These are phyloP conservation scores for Drosophila varians DNA, from an alignment of 1,140 invertebrate species.

Conservation along the genomic window DNA sequence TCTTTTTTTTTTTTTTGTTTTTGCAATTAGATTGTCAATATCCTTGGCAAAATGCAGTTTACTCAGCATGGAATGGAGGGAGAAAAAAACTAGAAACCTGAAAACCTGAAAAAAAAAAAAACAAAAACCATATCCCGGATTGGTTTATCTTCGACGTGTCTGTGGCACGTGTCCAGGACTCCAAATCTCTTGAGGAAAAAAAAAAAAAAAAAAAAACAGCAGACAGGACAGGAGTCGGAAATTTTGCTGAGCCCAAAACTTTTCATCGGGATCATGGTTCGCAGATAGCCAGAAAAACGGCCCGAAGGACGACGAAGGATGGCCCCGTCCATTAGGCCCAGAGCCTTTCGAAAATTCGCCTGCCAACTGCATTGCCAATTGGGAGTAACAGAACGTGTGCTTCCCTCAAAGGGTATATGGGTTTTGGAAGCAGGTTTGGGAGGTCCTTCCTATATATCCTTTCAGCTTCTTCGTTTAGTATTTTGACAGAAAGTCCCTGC, in stretches of 20 bases:
- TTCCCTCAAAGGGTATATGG: not conserved
- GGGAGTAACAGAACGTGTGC: not conserved
- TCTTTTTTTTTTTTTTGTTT: constrained; percentile 34
- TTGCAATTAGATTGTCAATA: constrained; percentile 65
- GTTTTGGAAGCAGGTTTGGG: too few relatives aligned
- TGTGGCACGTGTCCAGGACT: constrained; percentile 41
- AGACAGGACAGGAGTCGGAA: not conserved
- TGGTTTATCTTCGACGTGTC: constrained; percentile 62
- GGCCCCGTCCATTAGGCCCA: not conserved
- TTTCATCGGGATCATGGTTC: constrained; percentile 15
- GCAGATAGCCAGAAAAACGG: constrained; percentile 7
- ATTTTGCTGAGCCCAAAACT: constrained; percentile 11
- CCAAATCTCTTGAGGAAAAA: not conserved
- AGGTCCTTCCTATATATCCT: too few relatives aligned
- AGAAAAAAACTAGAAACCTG: not conserved
- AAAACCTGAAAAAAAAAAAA: not conserved
- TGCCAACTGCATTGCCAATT: constrained; percentile 1
- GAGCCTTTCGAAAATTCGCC: not conserved
- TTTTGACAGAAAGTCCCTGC: too few relatives aligned
- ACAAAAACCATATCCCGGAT: not conserved
- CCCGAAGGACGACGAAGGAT: too few relatives aligned
- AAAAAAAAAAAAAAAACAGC: too few relatives aligned
- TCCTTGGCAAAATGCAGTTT: constrained; percentile 18
- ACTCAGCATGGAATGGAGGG: not conserved
- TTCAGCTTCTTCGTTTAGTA: too few relatives aligned